A percentile compares a stretch with the other conserved stretches of the same genome.
These are phyloP conservation scores for Panzeria rudis DNA, from an alignment of 2,888 invertebrate species.

Conservation along the genomic window DNA sequence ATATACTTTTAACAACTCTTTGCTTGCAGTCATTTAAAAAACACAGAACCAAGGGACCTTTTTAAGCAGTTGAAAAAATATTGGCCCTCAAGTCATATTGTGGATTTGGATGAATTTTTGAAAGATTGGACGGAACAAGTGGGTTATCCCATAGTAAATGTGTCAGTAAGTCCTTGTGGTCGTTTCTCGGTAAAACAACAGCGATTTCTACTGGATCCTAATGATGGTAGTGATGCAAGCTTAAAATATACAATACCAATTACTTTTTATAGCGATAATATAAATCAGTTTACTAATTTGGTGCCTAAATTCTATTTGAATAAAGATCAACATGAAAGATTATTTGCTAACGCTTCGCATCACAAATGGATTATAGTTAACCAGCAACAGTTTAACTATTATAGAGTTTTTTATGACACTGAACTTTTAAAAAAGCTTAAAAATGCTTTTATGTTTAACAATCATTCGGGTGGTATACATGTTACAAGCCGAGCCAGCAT, in stretches of 20 bases:
- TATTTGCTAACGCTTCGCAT: constrained; percentile 57
- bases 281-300: constrained; percentile 75
- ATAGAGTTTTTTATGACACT: constrained; percentile 88
- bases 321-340: constrained; percentile 53
- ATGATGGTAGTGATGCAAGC: constrained; percentile 73
- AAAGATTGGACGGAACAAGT: constrained; percentile 87
- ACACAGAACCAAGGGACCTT: constrained; percentile 84
- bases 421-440: constrained; percentile 84
- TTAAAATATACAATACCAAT: constrained; percentile 79
- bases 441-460: constrained; percentile 69
- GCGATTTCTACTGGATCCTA: constrained; percentile 76
- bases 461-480: constrained; percentile 69
- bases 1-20: too few species aligned
- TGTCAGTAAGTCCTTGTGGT: constrained; percentile 76
- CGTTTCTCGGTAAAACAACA: constrained; percentile 73
- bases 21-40: constrained; percentile 76
- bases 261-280: constrained; percentile 74
- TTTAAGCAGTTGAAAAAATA: constrained; percentile 83
- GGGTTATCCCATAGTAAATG: constrained; percentile 87
- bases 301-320: constrained; percentile 74
- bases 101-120: constrained; percentile 80
- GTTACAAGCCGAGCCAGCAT: constrained; percentile 89
- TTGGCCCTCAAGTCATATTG: constrained; percentile 75
- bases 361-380: constrained; percentile 80
- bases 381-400: constrained; percentile 82